Conservation (phyloP, 92 coral and sea anemone species). For the Heliopora coerulea region DNA sequence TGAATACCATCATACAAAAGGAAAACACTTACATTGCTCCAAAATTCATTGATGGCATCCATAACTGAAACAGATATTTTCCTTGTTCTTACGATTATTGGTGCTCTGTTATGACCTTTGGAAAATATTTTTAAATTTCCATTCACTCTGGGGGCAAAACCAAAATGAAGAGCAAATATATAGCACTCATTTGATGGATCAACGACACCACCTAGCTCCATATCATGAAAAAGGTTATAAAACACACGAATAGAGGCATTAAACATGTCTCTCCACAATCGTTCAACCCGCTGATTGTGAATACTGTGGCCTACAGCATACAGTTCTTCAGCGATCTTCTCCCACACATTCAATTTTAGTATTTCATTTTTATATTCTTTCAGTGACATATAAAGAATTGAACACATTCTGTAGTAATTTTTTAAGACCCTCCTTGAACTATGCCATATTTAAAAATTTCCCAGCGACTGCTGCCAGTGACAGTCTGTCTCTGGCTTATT, state of each 20-base stretch:
- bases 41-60: neutral
- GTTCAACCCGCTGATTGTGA: neutral
- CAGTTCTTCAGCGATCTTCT: no score
- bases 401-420: no score
- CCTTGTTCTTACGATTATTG: neutral
- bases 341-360: no score
- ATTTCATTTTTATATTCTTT: no score
- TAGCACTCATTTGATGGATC: neutral
- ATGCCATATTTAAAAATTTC: no score
- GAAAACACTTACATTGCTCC: neutral
- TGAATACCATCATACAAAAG: neutral
- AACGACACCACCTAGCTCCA: neutral
- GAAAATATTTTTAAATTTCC: neutral
- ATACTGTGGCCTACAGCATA: no score
- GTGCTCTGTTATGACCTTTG: constrained; percentile 1
- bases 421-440: no score
- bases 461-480: no score
- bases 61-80: neutral
- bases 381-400: no score
- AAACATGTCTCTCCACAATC: constrained; percentile 1
- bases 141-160: neutral
- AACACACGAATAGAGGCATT: neutral
- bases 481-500: no score
- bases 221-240: neutral
- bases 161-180: no score